Percentiles rank a stretch among this genome's conserved stretches.
These are phyloP conservation scores for Melangyna quadrimaculata DNA, from an alignment of 2,888 invertebrate genomes.

Conservation along the genomic window DNA sequence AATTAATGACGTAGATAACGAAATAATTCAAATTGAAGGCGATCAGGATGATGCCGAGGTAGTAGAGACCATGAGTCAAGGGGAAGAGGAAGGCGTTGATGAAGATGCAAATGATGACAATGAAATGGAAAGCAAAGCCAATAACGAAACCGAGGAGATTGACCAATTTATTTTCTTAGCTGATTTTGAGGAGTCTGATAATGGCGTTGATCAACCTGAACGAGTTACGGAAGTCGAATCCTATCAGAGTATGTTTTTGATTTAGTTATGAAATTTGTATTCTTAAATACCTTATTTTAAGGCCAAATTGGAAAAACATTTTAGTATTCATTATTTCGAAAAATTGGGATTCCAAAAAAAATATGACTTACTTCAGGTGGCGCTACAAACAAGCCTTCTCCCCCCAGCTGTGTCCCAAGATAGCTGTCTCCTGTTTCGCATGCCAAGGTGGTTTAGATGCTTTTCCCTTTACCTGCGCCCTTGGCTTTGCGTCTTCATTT, in stretches of 20 bases:
- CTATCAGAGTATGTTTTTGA: constrained; percentile 36
- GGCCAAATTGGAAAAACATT: no score
- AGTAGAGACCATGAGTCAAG: neutral
- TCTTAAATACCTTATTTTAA: neutral
- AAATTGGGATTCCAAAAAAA: no score
- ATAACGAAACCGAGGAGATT: constrained; percentile 45
- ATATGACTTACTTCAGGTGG: no score
- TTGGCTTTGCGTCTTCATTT: no score
- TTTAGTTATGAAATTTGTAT: neutral
- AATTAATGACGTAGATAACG: neutral
- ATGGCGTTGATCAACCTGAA: neutral
- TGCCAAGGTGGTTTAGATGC: no score
- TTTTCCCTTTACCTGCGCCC: no score
- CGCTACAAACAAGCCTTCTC: no score
- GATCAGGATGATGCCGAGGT: constrained; percentile 16
- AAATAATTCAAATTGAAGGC: constrained; percentile 44
- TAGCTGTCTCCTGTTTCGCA: no score
- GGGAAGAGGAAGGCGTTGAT: constrained; percentile 11
- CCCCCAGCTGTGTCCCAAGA: no score
- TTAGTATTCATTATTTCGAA: no score
- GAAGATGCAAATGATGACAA: neutral
- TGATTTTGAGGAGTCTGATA: constrained; percentile 7
- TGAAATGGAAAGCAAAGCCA: neutral
- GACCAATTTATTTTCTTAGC: constrained; percentile 52
- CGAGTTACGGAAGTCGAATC: constrained; percentile 4